Conservation (phyloP, 2,113 vertebrate species). For the Nothobranchius furzeri region DNA sequence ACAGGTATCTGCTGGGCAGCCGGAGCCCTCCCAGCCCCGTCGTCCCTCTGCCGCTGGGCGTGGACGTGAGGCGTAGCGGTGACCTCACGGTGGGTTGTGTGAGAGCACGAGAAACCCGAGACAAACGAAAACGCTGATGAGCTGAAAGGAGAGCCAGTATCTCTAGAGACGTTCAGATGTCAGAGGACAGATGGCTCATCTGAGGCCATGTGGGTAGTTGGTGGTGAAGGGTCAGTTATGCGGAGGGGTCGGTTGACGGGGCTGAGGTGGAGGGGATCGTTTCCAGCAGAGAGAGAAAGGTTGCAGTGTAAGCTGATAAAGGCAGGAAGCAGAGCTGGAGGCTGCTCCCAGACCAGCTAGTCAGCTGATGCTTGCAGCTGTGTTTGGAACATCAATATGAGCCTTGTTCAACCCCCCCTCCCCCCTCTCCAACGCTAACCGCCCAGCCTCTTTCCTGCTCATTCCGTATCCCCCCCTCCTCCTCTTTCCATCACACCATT, state of each 20-base stretch:
- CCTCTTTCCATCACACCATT: constrained; percentile 52
- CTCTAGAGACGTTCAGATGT: constrained; percentile 55
- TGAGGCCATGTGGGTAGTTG: constrained; percentile 22
- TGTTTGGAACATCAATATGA: constrained; percentile 81
- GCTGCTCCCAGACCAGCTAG: constrained; percentile 76
- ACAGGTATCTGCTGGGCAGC: constrained; percentile 41
- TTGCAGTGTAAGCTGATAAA: constrained; percentile 82
- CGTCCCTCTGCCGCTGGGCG: constrained; percentile 39
- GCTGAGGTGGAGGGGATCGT: constrained; percentile 36
- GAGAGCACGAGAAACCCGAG: constrained; percentile 59
- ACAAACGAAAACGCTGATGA: constrained; percentile 71
- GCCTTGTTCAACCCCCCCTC: constrained; percentile 67
- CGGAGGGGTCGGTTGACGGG: neutral
- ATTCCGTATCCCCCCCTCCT: constrained; percentile 59
- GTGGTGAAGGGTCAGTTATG: constrained; percentile 41
- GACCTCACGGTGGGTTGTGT: constrained; percentile 69
- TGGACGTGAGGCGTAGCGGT: constrained; percentile 60
- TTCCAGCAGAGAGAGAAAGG: constrained; percentile 78
- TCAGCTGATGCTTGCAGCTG: constrained; percentile 84
- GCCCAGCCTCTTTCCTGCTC: constrained; percentile 45
- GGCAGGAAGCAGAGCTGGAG: constrained; percentile 69
- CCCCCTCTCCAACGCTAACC: constrained; percentile 35
- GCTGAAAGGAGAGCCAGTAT: constrained; percentile 57
- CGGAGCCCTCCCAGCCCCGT: constrained; percentile 30
- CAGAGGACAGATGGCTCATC: constrained; percentile 37